These are phyloP conservation scores for Leuciscus waleckii DNA, from an alignment of 2,797 vertebrate species.

Conservation along the genomic window DNA sequence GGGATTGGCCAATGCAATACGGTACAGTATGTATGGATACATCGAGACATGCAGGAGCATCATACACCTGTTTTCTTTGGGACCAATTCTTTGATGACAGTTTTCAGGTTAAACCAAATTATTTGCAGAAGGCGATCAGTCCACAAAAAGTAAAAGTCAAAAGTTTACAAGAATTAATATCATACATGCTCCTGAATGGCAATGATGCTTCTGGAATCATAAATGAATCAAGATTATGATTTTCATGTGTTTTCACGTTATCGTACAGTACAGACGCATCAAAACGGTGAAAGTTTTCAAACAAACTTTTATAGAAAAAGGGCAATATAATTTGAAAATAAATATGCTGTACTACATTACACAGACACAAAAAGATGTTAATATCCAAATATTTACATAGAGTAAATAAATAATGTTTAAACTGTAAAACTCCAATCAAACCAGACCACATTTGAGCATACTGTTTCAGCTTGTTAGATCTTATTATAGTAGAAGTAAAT, in stretches of 20 bases:
- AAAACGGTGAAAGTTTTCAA: slow-evolving; percentile 44
- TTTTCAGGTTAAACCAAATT: background rate
- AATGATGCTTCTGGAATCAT: background rate
- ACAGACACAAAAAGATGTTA: slow-evolving; percentile 92
- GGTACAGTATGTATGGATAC: background rate
- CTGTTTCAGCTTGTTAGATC: slow-evolving; percentile 36
- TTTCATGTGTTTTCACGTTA: background rate
- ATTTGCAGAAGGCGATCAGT: background rate
- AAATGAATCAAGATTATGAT: background rate
- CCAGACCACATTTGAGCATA: slow-evolving; percentile 43
- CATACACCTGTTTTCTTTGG: background rate
- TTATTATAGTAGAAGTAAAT: slow-evolving; percentile 43
- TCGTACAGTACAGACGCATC: slow-evolving; percentile 24
- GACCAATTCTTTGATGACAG: background rate
- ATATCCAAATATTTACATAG: slow-evolving; percentile 75
- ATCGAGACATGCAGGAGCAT: background rate
- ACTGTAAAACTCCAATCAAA: slow-evolving; percentile 71
- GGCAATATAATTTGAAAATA: slow-evolving; percentile 99
- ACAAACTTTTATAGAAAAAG: slow-evolving; percentile 84
- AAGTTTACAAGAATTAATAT: background rate
- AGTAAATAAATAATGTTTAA: slow-evolving; percentile 73
- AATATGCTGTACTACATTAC: slow-evolving; percentile 95
- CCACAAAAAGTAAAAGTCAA: background rate
- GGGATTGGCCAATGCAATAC: background rate
- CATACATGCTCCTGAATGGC: background rate